Base-by-base conservation (phyloP, 1,140 invertebrate genomes). In the Drosophila virilis region DNA sequence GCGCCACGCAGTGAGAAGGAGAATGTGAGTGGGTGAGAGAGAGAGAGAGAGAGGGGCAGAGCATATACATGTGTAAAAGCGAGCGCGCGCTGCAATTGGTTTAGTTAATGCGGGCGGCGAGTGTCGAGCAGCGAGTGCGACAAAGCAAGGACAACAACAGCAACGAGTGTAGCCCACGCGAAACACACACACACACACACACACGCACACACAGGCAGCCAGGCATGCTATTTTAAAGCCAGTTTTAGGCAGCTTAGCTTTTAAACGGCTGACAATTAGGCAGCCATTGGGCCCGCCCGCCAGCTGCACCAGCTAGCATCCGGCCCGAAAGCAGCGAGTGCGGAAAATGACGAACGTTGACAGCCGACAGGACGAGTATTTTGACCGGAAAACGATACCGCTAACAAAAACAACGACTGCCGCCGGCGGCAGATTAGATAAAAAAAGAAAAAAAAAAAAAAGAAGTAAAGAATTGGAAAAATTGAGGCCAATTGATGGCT, bases 81-180 rank as follows among this genome's bases (percentile, higher is more conserved):
- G 43, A 74, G 76, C 50, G 35, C 58, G 50, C 77, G 61, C 52
- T 79, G 66, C 48, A 48, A 65, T 58, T 59, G 45, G 58, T 55
- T 48, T 40, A 50, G 17, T 52, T n/a, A 9, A 8, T 28, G n/a
- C n/a, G 10, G 66, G 17, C 57, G 17, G 55, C 55, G 55, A 58
- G 40, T 58, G 10, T 15, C 6, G 3, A 37, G 10, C 65, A 77
- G 66, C 79, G 79, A 81, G 74, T 79, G n/a, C 13, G 28, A 15
- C 42, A 45, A 40, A 37, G 69, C 79, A 81, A 81, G 79, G 79
- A 81, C 79, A 81, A 82, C 50, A 54, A 61, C 51, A 57, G 13
- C 46, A 78, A 32, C 79, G 79, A 82, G 46, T 83, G 46, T 70
- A 38, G 65, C 78, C 72, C 77, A 80, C 66, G 71, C 77, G 32